Percentiles rank a stretch among this genome's conserved stretches.
These are phyloP conservation scores for Tachyglossus aculeatus DNA, from an alignment of 2,797 vertebrate genomes.

Conservation along the genomic window DNA sequence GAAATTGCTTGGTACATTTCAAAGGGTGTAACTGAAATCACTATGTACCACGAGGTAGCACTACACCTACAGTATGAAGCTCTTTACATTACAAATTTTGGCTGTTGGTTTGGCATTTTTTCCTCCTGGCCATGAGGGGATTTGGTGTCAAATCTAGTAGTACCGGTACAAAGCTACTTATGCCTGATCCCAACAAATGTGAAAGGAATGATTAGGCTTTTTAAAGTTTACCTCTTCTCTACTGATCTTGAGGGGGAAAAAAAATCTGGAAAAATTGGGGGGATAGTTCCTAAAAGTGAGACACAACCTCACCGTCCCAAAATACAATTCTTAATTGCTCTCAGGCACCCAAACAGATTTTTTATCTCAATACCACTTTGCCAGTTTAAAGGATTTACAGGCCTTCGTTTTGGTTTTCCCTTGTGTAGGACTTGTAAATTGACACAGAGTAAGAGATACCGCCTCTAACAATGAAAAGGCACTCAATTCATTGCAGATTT, in stretches of 20 bases:
- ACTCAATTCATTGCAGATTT: neutral
- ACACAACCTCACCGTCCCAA: neutral
- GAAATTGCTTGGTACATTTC: neutral
- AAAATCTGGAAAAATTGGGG: neutral
- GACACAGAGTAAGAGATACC: neutral
- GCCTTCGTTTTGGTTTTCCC: neutral
- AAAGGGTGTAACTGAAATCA: neutral
- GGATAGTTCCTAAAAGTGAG: conserved; percentile 8
- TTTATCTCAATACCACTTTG: neutral
- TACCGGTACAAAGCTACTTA: too few species aligned
- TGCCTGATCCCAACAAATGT: too few species aligned
- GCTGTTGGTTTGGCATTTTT: too few species aligned
- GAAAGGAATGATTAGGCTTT: too few species aligned
- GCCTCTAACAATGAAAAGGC: neutral
- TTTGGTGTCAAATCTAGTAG: too few species aligned
- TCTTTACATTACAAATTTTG: too few species aligned
- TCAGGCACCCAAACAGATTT: neutral
- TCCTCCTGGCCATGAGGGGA: too few species aligned
- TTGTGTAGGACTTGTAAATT: neutral
- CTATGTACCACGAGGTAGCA: neutral
- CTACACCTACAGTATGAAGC: neutral
- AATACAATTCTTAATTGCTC: neutral
- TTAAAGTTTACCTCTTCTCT: neutral
- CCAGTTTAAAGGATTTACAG: conserved; percentile 8
- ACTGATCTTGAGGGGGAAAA: neutral